Conservation (phyloP, 2,888 invertebrate genomes). For the Drosophila putrida region DNA sequence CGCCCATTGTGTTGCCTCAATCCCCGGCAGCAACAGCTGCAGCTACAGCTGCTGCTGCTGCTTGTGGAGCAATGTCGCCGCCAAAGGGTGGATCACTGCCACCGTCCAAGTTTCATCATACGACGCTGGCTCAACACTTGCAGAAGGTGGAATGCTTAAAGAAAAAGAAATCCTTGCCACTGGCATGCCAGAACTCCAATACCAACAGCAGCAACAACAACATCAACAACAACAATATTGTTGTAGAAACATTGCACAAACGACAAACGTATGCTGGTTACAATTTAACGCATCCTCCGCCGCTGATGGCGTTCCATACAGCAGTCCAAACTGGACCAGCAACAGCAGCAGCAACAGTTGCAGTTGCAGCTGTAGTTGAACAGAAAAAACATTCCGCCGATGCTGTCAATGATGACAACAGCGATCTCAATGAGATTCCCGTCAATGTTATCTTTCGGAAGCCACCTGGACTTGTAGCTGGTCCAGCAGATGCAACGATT, state of each 20-base stretch:
- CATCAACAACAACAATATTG: slow-evolving; percentile 19
- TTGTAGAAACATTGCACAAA: slow-evolving; percentile 49
- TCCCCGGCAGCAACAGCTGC: slow-evolving; percentile 50
- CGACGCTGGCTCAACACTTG: slow-evolving; percentile 83
- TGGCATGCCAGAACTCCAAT: slow-evolving; percentile 56
- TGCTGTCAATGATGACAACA: slow-evolving; percentile 66
- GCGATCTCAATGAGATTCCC: slow-evolving; percentile 84
- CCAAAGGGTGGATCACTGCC: slow-evolving; percentile 75
- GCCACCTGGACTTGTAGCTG: slow-evolving; percentile 48
- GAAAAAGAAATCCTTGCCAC: slow-evolving; percentile 76
- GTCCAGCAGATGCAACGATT: slow-evolving; percentile 43
- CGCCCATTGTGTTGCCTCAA: slow-evolving; percentile 72
- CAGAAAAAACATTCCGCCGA: slow-evolving; percentile 82
- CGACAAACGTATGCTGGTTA: slow-evolving; percentile 31
- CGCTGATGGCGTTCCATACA: slow-evolving; percentile 67
- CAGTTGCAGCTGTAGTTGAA: slow-evolving; percentile 15
- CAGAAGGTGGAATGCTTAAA: slow-evolving; percentile 83
- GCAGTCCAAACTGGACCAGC: slow-evolving; percentile 9
- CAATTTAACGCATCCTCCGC: slow-evolving; percentile 67
- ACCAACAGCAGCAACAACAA: slow-evolving; percentile 39
- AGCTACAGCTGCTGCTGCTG: slow-evolving; percentile 39
- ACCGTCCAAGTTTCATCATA: slow-evolving; percentile 84
- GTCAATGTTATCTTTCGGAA: slow-evolving; percentile 84
- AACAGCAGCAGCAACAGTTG: slow-evolving; percentile 21
- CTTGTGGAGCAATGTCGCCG: slow-evolving; percentile 48